Conservation (phyloP, 2,888 invertebrate species). For the Hermodice carunculata region DNA sequence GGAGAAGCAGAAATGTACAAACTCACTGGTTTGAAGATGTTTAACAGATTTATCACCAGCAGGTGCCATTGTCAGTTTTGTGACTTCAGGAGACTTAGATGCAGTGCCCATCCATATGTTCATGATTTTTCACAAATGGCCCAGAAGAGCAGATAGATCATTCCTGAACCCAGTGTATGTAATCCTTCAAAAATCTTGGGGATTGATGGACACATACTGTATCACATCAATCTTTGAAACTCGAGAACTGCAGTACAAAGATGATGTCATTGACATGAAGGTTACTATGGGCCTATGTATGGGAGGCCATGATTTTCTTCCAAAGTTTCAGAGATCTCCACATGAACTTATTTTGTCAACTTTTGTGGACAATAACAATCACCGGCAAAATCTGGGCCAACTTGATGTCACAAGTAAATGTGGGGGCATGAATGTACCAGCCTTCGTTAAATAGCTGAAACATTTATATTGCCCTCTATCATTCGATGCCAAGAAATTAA, state of each 20-base stretch:
- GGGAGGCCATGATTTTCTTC: conserved; percentile 29
- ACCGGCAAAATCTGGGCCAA: no score
- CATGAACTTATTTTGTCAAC: conserved; percentile 8
- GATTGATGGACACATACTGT: conserved; percentile 22
- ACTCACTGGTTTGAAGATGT: neutral
- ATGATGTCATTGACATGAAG: neutral
- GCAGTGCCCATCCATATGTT: neutral
- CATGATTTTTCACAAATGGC: neutral
- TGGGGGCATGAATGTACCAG: no score
- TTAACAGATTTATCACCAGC: neutral
- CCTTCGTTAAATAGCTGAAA: no score
- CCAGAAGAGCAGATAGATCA: neutral
- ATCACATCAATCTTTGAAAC: conserved; percentile 13
- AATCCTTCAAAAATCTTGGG: conserved; percentile 16
- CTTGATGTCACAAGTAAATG: no score
- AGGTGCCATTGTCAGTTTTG: neutral
- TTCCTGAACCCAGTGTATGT: conserved; percentile 12
- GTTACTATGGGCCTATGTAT: no score
- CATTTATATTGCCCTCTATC: no score
- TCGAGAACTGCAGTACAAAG: conserved; percentile 1
- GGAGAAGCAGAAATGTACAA: conserved; percentile 7
- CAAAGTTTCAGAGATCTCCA: conserved; percentile 23
- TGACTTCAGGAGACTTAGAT: neutral
- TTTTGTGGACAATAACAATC: neutral
- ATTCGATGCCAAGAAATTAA: no score